Conservation (phyloP, 92 coral and sea anemone genomes). For the Montipora capitata region DNA sequence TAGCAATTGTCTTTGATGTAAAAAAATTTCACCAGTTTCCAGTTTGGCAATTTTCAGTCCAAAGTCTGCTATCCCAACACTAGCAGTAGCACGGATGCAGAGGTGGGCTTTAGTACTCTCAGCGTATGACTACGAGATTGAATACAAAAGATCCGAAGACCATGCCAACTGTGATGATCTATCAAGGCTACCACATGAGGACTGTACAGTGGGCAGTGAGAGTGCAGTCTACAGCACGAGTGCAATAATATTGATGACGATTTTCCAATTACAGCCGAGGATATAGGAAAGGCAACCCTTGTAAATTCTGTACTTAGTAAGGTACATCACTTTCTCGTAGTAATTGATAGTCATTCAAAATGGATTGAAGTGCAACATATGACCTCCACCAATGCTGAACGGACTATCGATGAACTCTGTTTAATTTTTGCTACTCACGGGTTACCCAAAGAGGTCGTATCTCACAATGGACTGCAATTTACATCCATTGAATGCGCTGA, state of each 20-base stretch:
- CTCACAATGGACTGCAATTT: conserved; percentile 63
- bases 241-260: too few relatives aligned
- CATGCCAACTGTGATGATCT: too few relatives aligned
- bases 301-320: too few relatives aligned
- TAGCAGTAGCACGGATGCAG: conserved; percentile 74
- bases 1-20: conserved; percentile 52
- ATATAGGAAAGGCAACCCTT: too few relatives aligned
- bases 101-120: conserved; percentile 61
- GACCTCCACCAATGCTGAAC: conserved; percentile 51
- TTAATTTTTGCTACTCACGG: conserved; percentile 71
- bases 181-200: too few relatives aligned
- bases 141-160: too few relatives aligned
- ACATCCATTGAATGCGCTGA: conserved; percentile 40
- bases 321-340: too few relatives aligned
- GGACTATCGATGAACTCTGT: conserved; percentile 47
- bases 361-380: conserved; percentile 49
- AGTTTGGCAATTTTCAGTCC: conserved; percentile 68
- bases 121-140: too few relatives aligned
- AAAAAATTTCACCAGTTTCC: conserved; percentile 50
- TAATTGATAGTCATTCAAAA: too few relatives aligned
- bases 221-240: too few relatives aligned
- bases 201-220: too few relatives aligned
- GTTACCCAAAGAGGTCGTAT: conserved; percentile 57
- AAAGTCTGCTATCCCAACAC: conserved; percentile 67
- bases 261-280: too few relatives aligned